Conservation (phyloP, 37 sponge, comb jelly and placozoan species). For the Chondrilla cf. caribensis region DNA sequence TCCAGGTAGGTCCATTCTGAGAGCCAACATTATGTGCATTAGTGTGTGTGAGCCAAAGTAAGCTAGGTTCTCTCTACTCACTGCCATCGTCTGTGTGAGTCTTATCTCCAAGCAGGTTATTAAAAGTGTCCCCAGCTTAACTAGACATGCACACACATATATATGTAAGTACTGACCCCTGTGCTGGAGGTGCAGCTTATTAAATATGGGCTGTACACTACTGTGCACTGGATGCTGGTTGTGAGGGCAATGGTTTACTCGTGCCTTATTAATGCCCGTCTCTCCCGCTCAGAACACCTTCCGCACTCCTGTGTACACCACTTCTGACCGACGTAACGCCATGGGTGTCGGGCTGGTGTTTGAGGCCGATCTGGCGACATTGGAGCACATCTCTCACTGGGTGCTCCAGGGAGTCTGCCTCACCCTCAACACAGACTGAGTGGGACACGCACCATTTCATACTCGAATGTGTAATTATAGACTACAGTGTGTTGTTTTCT, state of each 20-base stretch:
- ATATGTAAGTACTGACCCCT: no score
- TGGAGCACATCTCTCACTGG: slow-evolving; percentile 97
- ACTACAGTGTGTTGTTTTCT: not conserved
- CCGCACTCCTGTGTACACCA: slow-evolving; percentile 95
- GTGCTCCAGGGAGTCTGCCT: slow-evolving; percentile 94
- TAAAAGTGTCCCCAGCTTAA: no score
- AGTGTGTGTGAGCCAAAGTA: not conserved
- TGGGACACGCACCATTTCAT: not conserved
- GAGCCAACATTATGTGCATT: not conserved
- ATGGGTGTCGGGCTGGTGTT: slow-evolving; percentile 99
- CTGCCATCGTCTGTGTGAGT: no score
- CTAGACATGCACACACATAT: no score
- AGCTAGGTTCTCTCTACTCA: not conserved
- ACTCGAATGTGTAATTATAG: not conserved
- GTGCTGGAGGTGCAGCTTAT: no score
- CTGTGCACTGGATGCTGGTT: no score
- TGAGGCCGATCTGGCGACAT: slow-evolving; percentile 93
- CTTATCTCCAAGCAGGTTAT: no score
- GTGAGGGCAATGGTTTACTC: no score
- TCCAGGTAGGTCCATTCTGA: slow-evolving; percentile 58
- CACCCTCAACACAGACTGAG: slow-evolving; percentile 93
- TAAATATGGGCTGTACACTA: no score
- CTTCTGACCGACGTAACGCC: slow-evolving; percentile 90
- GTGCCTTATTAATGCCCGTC: no score
- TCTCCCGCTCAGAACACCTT: slow-evolving; percentile 82